Evolutionary conservation across 2,797 vertebrate species (phyloP).

Genomic region (Amazona ochrocephala): DNA sequence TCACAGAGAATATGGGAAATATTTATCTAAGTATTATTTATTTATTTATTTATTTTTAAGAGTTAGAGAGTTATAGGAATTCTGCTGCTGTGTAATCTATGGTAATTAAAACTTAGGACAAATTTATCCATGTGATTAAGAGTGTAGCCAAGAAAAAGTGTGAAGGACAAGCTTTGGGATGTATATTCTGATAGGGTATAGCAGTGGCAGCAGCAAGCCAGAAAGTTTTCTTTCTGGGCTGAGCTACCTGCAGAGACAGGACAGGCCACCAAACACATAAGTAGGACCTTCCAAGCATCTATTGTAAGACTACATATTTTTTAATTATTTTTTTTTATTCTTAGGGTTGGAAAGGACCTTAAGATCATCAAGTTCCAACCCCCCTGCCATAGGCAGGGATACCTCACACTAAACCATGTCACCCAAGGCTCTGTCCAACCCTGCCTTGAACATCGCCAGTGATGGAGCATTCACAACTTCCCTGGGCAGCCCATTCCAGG

Average conservation of each 20-base stretch:
- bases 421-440: too few relatives aligned
- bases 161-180: background rate
- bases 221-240: background rate
- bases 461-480: too few relatives aligned
- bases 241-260: background rate
- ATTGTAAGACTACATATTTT: background rate
- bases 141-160: background rate
- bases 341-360: too few relatives aligned
- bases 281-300: background rate
- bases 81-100: background rate
- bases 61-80: background rate
- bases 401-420: too few relatives aligned
- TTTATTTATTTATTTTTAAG: background rate
- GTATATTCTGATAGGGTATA: background rate
- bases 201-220: background rate
- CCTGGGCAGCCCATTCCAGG: too few relatives aligned
- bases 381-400: too few relatives aligned
- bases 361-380: too few relatives aligned
- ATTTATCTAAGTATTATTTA: background rate
- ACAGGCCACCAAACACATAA: background rate
- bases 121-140: background rate
- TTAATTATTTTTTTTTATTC: too few relatives aligned
- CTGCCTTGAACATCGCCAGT: fast-evolving
- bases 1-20: background rate
- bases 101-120: background rate